Conservation (phyloP, 2,888 invertebrate species). For the Abrostola tripartita region DNA sequence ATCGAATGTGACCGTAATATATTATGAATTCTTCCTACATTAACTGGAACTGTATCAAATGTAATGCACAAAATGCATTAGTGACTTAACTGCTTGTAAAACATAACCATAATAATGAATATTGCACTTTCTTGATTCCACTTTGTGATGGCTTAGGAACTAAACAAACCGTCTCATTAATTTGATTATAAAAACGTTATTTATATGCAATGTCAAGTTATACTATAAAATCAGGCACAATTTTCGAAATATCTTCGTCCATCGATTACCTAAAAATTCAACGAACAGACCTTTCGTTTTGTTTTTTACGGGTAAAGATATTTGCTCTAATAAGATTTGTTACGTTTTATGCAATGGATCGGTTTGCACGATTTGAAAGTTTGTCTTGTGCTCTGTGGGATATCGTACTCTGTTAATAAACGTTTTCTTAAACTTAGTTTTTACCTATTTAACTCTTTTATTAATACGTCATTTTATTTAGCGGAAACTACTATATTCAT, state of each 20-base stretch:
- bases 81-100: no score
- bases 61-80: neutral
- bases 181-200: no score
- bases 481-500: neutral
- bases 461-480: neutral
- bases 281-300: constrained; percentile 12
- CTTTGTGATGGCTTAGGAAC: no score
- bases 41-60: neutral
- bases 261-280: constrained; percentile 10
- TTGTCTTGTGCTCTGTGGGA: neutral
- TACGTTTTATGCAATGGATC: constrained; percentile 57
- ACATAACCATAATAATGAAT: no score
- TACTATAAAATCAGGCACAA: no score
- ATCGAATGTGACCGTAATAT: neutral
- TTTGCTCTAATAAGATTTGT: constrained; percentile 45
- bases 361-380: constrained; percentile 59
- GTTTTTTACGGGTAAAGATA: constrained; percentile 19
- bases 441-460: no score
- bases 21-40: constrained; percentile 1
- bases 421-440: no score
- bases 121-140: no score
- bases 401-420: no score
- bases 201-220: no score
- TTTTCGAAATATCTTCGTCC: constrained; percentile 4
- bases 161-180: no score